Percentiles rank a stretch among this genome's conserved stretches.
Evolutionary conservation across 2,797 vertebrate genomes (phyloP).

Genomic region (Chanos chanos): DNA sequence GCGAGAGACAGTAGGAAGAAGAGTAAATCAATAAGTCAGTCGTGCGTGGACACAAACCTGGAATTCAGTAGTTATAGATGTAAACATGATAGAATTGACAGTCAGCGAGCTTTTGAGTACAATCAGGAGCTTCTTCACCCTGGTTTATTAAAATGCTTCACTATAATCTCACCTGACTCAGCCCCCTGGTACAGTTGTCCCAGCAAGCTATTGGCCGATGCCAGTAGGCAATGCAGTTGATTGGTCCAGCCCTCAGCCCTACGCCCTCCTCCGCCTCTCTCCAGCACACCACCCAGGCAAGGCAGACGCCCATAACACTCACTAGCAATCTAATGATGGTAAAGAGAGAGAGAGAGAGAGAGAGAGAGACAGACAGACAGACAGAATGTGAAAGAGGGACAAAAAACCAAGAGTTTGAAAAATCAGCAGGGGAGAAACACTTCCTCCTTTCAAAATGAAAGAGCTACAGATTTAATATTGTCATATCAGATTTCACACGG

Average conservation of each 20-base stretch:
- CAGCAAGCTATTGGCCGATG: constrained; percentile 76
- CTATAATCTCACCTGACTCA: constrained; percentile 78
- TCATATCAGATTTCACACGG: neutral
- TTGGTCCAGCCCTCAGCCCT: constrained; percentile 84
- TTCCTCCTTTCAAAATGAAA: too few relatives aligned
- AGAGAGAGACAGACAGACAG: neutral
- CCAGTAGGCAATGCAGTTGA: constrained; percentile 82
- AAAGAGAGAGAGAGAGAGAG: neutral
- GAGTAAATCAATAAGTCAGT: neutral
- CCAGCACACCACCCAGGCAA: constrained; percentile 79
- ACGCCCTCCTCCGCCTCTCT: constrained; percentile 68
- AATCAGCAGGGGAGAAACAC: neutral
- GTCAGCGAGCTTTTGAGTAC: too few relatives aligned
- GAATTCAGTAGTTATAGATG: too few relatives aligned
- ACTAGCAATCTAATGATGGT: constrained; percentile 78
- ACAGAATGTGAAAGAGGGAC: neutral
- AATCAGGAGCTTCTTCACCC: too few relatives aligned
- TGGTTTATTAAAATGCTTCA: neutral
- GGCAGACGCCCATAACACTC: constrained; percentile 82
- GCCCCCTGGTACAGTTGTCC: constrained; percentile 76
- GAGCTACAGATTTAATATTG: too few relatives aligned
- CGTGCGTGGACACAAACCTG: too few relatives aligned
- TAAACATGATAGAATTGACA: too few relatives aligned
- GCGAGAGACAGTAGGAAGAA: neutral
- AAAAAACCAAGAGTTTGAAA: neutral